Conservation (phyloP, 2,797 vertebrate genomes). For the Malurus leucopterus region DNA sequence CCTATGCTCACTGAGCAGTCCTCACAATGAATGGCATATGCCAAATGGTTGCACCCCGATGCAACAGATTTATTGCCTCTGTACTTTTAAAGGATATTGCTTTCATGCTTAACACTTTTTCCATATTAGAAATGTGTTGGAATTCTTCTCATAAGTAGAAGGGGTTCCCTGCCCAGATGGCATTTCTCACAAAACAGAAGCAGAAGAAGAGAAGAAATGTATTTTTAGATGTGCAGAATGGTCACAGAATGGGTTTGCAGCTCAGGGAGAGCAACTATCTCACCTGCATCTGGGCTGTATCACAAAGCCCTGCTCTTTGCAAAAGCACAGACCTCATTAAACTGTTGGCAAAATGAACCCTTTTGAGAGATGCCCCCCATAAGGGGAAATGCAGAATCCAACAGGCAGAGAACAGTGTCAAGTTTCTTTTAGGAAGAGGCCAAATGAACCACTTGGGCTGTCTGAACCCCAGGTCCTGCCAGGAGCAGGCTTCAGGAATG, state of each 20-base stretch:
- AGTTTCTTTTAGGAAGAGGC: background rate
- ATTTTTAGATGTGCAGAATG: background rate
- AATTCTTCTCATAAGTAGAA: background rate
- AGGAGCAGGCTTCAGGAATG: background rate
- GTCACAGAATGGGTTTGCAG: fast-evolving
- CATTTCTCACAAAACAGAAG: background rate
- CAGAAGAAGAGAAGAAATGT: background rate
- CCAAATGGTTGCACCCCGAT: background rate
- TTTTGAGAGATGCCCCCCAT: background rate
- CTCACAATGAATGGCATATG: background rate
- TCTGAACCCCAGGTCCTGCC: background rate
- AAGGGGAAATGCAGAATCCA: background rate
- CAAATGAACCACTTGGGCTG: background rate
- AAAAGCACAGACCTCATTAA: background rate
- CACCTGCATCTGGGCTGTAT: background rate
- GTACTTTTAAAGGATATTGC: background rate
- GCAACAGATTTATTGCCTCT: background rate
- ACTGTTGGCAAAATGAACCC: background rate
- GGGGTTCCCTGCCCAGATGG: background rate
- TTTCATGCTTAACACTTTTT: background rate
- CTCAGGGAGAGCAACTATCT: background rate
- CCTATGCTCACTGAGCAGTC: background rate
- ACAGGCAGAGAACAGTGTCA: background rate
- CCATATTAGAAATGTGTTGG: background rate
- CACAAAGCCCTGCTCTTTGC: background rate